Evolutionary conservation across 2,888 invertebrate species (phyloP).

Genomic region (Epiblema foenella): DNA sequence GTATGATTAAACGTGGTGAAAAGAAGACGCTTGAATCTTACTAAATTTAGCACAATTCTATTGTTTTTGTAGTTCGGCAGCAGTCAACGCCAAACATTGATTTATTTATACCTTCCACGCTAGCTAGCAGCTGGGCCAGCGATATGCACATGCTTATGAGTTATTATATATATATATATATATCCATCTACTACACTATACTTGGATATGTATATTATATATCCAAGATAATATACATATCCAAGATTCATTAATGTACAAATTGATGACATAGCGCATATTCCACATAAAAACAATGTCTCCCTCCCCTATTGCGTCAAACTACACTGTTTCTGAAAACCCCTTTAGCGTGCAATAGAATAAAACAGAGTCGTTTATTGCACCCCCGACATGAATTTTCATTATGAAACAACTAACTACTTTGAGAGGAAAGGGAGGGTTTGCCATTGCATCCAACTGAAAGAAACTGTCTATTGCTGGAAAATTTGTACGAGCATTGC

Average conservation of each 20-base stretch:
- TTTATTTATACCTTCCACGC: background rate
- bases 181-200: no score
- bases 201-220: no score
- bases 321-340: conserved; percentile 28
- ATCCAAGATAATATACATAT: no score
- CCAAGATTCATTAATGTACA: conserved; percentile 6
- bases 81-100: background rate
- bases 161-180: no score
- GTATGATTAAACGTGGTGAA: background rate
- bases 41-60: background rate
- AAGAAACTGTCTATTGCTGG: conserved; percentile 50
- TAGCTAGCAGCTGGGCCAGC: background rate
- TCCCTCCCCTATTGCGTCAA: conserved; percentile 8
- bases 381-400: conserved; percentile 64
- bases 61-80: background rate
- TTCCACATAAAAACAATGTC: conserved; percentile 18
- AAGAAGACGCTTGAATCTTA: background rate
- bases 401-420: conserved; percentile 62
- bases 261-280: conserved; percentile 25
- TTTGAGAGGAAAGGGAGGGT: conserved; percentile 51
- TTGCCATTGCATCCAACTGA: conserved; percentile 53
- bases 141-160: background rate
- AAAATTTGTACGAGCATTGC: conserved; percentile 52
- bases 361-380: conserved; percentile 59
- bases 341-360: conserved; percentile 48